Conservation (phyloP, 1,140 invertebrate species). For the Caenorhabditis tropicalis region DNA sequence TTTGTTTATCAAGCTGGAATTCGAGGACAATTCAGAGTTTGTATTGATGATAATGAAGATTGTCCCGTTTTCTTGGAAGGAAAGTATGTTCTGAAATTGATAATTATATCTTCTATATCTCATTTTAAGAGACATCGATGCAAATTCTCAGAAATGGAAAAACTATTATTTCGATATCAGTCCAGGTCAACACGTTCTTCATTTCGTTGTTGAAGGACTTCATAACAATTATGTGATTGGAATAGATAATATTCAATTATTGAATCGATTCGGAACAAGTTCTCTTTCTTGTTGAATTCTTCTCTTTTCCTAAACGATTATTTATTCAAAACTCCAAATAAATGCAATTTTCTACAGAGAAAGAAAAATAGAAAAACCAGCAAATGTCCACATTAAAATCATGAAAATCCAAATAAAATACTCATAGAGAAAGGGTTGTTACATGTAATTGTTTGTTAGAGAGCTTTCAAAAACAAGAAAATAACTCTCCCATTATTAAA, state of each 20-base stretch:
- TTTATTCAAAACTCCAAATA: background rate
- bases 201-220: conserved; percentile 58
- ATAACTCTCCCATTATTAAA: background rate
- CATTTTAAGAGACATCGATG: conserved; percentile 45
- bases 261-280: conserved; percentile 53
- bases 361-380: background rate
- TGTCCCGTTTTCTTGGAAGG: conserved; percentile 52
- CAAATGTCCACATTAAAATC: background rate
- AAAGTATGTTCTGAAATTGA: conserved; percentile 29
- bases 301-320: background rate
- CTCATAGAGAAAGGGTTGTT: background rate
- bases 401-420: conserved; percentile 4
- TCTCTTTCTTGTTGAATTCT: conserved; percentile 48
- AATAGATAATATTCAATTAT: conserved; percentile 56
- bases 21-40: conserved; percentile 56
- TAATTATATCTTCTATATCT: background rate
- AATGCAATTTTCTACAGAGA: background rate
- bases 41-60: conserved; percentile 54
- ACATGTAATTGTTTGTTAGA: conserved; percentile 38
- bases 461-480: background rate
- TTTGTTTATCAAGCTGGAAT: conserved; percentile 57
- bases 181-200: conserved; percentile 52
- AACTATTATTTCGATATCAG: conserved; percentile 44
- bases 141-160: conserved; percentile 53
- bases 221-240: conserved; percentile 59